phyloP scores from a whole-genome alignment of 1,140 invertebrate species.

The Nixonia krombeini region DNA sequence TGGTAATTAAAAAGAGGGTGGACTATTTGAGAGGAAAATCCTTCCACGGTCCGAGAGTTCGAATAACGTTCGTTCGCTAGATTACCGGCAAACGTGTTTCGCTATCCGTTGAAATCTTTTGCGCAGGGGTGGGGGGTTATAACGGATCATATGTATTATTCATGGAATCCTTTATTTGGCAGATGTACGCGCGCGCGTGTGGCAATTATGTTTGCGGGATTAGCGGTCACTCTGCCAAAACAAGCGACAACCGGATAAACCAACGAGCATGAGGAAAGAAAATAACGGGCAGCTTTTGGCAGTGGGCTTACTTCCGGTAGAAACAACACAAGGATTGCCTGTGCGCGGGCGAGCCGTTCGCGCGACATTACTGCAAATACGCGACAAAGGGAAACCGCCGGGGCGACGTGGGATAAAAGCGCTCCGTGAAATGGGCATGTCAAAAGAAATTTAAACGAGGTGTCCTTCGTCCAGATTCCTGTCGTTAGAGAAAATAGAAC shows the following conservation, averaged over 20 bases:
- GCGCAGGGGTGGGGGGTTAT: no score
- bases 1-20: no score
- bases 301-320: constrained; percentile 25
- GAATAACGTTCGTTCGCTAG: no score
- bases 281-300: constrained; percentile 38
- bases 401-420: constrained; percentile 30
- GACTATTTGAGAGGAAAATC: no score
- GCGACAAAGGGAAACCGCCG: constrained; percentile 14
- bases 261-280: constrained; percentile 40
- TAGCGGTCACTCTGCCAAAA: constrained; percentile 49
- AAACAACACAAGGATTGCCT: constrained; percentile 42
- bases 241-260: constrained; percentile 53
- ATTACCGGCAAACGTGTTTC: no score
- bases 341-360: constrained; percentile 20
- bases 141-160: constrained; percentile 53
- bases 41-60: no score
- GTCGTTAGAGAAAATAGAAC: constrained; percentile 22
- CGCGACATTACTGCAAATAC: constrained; percentile 37
- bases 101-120: no score
- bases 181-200: constrained; percentile 29
- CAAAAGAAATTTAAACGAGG: constrained; percentile 42
- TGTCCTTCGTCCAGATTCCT: constrained; percentile 12
- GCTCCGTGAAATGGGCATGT: constrained; percentile 34
- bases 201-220: constrained; percentile 48
- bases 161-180: constrained; percentile 52